These are phyloP conservation scores for Callyntrura guangdongensis DNA, from an alignment of 2,888 invertebrate species.

Conservation along the genomic window DNA sequence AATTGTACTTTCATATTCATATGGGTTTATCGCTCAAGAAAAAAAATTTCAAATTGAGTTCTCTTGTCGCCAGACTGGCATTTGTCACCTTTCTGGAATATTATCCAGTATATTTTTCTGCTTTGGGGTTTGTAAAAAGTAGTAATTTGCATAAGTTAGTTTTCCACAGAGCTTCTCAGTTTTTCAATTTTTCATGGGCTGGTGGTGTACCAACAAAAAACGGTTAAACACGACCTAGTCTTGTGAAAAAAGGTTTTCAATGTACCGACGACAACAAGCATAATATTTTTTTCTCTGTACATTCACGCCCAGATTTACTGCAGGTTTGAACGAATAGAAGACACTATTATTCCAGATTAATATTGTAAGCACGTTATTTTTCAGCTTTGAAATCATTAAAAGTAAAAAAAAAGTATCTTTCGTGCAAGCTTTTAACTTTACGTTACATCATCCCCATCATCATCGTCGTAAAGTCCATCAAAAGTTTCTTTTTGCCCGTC, in stretches of 20 bases:
- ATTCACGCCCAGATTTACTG: not conserved
- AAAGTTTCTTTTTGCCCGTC: not conserved
- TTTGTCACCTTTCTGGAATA: too few species aligned
- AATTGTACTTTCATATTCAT: too few species aligned
- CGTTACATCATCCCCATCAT: slow-evolving; percentile 15
- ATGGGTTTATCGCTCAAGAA: too few species aligned
- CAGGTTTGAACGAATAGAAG: not conserved
- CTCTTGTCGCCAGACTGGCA: not conserved
- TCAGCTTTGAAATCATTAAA: slow-evolving; percentile 35
- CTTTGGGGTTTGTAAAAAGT: not conserved
- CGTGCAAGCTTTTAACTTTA: not conserved
- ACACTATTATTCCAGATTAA: not conserved
- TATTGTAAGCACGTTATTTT: slow-evolving; percentile 35
- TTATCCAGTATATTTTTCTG: not conserved
- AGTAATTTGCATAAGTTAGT: slow-evolving; percentile 47
- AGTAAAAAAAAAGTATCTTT: slow-evolving; percentile 36
- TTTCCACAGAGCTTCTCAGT: not conserved
- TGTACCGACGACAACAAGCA: not conserved
- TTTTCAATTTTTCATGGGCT: slow-evolving; percentile 43
- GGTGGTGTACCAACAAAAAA: not conserved
- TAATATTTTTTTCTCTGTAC: too few species aligned
- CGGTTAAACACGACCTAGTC: not conserved
- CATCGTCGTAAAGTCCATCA: not conserved
- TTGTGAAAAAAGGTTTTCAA: slow-evolving; percentile 13
- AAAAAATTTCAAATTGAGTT: not conserved